A percentile compares a stretch with the other conserved stretches of the same genome.
phyloP scores from a whole-genome alignment of 2,888 invertebrate species.

The Gortyna flavago region DNA sequence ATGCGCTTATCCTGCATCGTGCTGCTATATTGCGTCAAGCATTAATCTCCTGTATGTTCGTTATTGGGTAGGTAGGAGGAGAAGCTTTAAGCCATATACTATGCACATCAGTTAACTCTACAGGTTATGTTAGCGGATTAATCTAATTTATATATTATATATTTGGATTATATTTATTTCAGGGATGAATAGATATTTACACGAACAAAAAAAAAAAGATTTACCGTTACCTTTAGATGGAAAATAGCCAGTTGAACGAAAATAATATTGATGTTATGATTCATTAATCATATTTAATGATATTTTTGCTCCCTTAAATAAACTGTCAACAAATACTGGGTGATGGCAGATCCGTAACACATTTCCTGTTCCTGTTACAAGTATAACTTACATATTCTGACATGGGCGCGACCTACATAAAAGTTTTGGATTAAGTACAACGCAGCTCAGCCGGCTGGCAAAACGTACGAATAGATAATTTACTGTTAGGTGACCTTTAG shows the following conservation, averaged over 20 bases:
- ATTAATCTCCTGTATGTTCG: slow-evolving; percentile 43
- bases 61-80: slow-evolving; percentile 23
- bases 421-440: slow-evolving; percentile 74
- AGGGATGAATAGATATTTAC: background rate
- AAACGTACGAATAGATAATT: slow-evolving; percentile 82
- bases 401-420: slow-evolving; percentile 78
- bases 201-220: background rate
- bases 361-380: slow-evolving; percentile 66
- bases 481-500: slow-evolving; percentile 83
- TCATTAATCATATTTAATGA: slow-evolving; percentile 39
- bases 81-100: slow-evolving; percentile 24
- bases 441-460: slow-evolving; percentile 72
- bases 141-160: background rate
- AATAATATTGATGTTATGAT: background rate
- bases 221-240: background rate
- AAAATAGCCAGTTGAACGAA: background rate
- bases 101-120: slow-evolving; percentile 18
- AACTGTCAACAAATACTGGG: slow-evolving; percentile 72
- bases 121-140: background rate
- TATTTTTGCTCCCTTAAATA: slow-evolving; percentile 65
- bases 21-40: slow-evolving; percentile 28
- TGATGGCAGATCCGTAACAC: slow-evolving; percentile 69
- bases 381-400: slow-evolving; percentile 62
- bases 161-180: background rate
- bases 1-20: slow-evolving; percentile 60